Base-by-base conservation (phyloP, 2,797 vertebrate species). In the Crenuchus spilurus region DNA sequence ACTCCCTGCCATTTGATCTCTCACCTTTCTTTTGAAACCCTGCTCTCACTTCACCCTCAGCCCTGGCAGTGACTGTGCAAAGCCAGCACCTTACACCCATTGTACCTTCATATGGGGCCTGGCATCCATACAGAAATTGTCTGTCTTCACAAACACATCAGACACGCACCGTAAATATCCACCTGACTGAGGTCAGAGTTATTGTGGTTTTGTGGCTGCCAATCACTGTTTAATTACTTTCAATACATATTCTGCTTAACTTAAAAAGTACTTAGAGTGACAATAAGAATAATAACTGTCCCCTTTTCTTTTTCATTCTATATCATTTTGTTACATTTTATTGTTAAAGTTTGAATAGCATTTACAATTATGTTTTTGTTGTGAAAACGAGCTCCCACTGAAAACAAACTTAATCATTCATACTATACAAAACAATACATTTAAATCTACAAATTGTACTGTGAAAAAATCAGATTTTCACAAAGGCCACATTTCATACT, bases 11-110 rank as follows among this genome's bases (percentile, higher is more conserved):
- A 22, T 73, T 62, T 73, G 64, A 78, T 72, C 61, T 20, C 60
- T 80, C 51, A 71, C 44, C 77, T 74, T 18, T 16, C 24, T 64
- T 80, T 74, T 51, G 69, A 70, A 78, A 41, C 33, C n/a, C 28
- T 60, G 61, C 64, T 30, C 58, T 42, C 49, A 67, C 44, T 24
- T 13, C 31, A 6, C 57, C 16, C 24, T 35, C 26, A 69, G 7
- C 28, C 26, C 52, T 55, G 52, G 52, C 70, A 77, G 24, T 75
- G 60, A 28, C 57, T 20, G 30, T 28, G 44, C 52, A 64, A 24
- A 18, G 24, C 44, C 49, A 20, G 14, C n/a, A 1, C 26, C 28
- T 52, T 26, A 9, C 10, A 24, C 18, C 52, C 58, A 60, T 51
- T 16, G 13, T 16, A 13, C 22, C 33, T 72, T 81, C 61, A 37